Conservation (phyloP, 2,113 vertebrate species). For the Rhizomys pruinosus region DNA sequence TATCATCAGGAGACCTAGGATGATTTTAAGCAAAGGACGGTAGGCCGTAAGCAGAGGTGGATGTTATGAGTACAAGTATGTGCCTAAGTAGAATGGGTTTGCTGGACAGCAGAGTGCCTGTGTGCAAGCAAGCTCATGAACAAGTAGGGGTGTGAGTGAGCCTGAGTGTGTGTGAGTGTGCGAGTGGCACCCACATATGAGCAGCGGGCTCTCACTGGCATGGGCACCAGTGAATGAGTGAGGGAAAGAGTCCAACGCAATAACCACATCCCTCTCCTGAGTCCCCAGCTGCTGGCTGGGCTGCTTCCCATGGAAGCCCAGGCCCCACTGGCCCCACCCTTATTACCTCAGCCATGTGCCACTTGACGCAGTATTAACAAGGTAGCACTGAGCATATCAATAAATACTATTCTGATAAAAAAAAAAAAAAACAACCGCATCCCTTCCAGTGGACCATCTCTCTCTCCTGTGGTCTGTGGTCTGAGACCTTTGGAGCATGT, state of each 20-base stretch:
- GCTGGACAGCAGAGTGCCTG: not conserved
- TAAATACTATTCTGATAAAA: slow-evolving; percentile 88
- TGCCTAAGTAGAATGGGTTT: not conserved
- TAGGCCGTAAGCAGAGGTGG: not conserved
- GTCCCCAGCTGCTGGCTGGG: not conserved
- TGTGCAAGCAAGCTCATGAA: not conserved
- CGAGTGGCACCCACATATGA: not conserved
- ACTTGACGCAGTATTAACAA: slow-evolving; percentile 83
- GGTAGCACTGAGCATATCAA: slow-evolving; percentile 87
- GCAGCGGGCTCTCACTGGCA: not conserved
- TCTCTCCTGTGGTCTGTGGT: not conserved
- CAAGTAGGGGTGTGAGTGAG: not conserved
- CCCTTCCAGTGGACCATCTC: not conserved
- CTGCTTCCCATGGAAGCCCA: not conserved
- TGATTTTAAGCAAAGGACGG: not conserved
- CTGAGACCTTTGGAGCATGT: not conserved
- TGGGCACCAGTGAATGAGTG: not conserved
- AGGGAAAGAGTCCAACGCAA: slow-evolving; percentile 64
- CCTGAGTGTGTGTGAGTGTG: not conserved
- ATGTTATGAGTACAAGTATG: not conserved
- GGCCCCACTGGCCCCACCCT: slow-evolving; percentile 44
- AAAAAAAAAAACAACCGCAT: too few species aligned
- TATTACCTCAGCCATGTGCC: slow-evolving; percentile 87
- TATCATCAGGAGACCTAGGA: slow-evolving; percentile 1
- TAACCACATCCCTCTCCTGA: slow-evolving; percentile 62